A percentile compares a stretch with the other conserved stretches of the same genome.
Conservation (phyloP, 2,797 vertebrate species). For the Avahi laniger region DNA sequence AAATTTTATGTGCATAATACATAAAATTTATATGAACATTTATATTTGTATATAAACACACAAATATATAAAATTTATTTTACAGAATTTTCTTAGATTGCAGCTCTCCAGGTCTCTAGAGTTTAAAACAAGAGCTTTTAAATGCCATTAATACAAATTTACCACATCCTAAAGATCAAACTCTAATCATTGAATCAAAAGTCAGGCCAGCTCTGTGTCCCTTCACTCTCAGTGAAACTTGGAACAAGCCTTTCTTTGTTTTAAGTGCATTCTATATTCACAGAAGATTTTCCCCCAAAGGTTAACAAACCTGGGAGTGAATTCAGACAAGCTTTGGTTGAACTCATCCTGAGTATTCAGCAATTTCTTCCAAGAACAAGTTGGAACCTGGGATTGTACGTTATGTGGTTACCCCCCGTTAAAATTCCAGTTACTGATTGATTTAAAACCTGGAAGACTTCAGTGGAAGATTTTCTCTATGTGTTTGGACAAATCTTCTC, state of each 20-base stretch:
- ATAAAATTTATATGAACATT: not conserved
- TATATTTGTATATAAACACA: too few relatives aligned
- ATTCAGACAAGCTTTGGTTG: conserved; percentile 2
- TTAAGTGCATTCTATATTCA: not conserved
- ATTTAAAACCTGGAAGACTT: conserved; percentile 62
- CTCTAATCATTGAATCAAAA: not conserved
- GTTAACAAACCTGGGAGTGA: conserved; percentile 15
- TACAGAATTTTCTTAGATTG: not conserved
- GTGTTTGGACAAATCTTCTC: conserved; percentile 46
- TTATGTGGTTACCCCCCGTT: conserved; percentile 37
- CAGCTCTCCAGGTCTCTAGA: not conserved
- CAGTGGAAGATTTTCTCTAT: conserved; percentile 31
- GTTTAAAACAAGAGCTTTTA: not conserved
- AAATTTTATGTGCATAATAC: not conserved
- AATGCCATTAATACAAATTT: not conserved
- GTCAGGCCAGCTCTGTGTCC: not conserved
- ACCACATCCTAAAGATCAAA: not conserved
- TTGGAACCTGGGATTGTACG: conserved; percentile 9
- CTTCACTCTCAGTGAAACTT: not conserved
- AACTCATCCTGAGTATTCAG: not conserved
- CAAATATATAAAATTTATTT: not conserved
- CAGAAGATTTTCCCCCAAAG: not conserved
- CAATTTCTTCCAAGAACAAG: conserved; percentile 27
- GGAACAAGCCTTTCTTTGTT: not conserved
- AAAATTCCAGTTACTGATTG: conserved; percentile 62